Base-by-base conservation (phyloP, 2,888 invertebrate species). In the Microplitis deprimator region DNA sequence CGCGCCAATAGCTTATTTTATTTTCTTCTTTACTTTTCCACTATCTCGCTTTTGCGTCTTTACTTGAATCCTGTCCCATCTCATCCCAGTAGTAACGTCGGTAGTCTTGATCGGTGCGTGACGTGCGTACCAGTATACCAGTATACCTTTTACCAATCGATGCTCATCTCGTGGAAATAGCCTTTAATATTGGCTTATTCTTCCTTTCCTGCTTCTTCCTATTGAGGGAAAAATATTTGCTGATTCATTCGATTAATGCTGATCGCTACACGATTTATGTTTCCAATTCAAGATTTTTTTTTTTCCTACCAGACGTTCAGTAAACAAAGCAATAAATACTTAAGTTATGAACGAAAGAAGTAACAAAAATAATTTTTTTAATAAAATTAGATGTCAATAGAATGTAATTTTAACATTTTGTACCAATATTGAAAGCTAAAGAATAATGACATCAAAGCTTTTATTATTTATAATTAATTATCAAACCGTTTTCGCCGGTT, bases 261-360 rank as follows among this genome's bases (percentile, higher is more conserved):
- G 64, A 72, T 72, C 64, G 41, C 41, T 50, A 67, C 38, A 67
- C 50, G 50, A 50, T 41, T 73, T 73, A 29, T 38, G 65, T 60
- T 67, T 67, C 67, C 65, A 29, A 73, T 73, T 41, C 16, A 16
- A 41, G 67, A 73, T 16, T 65, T 29, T 13, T 73, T 76, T 67
- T 81, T 73, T 75, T 78, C 75, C 74, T 77, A 77, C 74, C 77
- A 73, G 69, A 70, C 73, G 70, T 67, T 72, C 62, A 7, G 2
- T 50, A 50, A 50, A 50, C 50, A 50, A 5, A 13, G 10, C 50
- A 8, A 50, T 50, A 50, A 50, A 50, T 50, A 50, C 5, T 50
- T 13, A 13, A 13, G 50, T 50, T 13, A 50, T 5, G 5, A 50
- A 50, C 50, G 4, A 29, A 29, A 29, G 0, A 29, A 29, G 29